Evolutionary conservation across 2,888 invertebrate species (phyloP).

Genomic region (Hanleya hanleyi): DNA sequence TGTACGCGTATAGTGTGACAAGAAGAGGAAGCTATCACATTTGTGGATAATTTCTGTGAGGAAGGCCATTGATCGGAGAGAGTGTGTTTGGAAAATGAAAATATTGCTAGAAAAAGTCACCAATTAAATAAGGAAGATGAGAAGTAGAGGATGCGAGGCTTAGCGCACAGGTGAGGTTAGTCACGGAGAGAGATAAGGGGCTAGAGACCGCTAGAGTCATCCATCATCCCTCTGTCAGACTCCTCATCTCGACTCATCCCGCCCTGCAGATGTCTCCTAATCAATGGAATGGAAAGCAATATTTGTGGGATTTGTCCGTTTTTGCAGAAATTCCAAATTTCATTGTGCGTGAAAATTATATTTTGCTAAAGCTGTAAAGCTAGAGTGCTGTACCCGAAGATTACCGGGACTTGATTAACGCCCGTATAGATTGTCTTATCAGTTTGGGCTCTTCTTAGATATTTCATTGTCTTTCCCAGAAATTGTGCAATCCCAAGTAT

Average conservation of each 20-base stretch:
- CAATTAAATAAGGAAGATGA: not conserved
- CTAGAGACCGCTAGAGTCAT: not conserved
- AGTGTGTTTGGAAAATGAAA: not conserved
- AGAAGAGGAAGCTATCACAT: not conserved
- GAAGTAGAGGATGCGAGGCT: not conserved
- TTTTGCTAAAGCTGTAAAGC: not conserved
- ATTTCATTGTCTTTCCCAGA: too few relatives aligned
- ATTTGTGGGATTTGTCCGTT: slow-evolving; percentile 3
- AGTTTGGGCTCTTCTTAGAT: too few relatives aligned
- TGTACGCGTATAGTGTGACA: not conserved
- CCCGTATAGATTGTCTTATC: too few relatives aligned
- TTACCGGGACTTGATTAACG: not conserved
- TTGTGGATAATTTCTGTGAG: not conserved
- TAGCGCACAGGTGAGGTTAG: not conserved
- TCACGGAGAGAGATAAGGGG: slow-evolving; percentile 5
- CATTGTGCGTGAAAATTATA: slow-evolving; percentile 3
- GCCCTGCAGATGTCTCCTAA: slow-evolving; percentile 5
- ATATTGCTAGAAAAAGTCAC: not conserved
- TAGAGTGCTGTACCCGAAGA: not conserved
- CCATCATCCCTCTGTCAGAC: not conserved
- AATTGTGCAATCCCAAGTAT: too few relatives aligned
- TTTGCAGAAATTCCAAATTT: not conserved
- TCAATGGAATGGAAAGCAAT: slow-evolving; percentile 9
- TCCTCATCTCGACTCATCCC: not conserved
- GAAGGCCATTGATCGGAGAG: too few relatives aligned